Evolutionary conservation across 2,113 vertebrate genomes (phyloP), one percentile per base, ranked within the genome.

Genomic region (Heterochromis multidens): DNA sequence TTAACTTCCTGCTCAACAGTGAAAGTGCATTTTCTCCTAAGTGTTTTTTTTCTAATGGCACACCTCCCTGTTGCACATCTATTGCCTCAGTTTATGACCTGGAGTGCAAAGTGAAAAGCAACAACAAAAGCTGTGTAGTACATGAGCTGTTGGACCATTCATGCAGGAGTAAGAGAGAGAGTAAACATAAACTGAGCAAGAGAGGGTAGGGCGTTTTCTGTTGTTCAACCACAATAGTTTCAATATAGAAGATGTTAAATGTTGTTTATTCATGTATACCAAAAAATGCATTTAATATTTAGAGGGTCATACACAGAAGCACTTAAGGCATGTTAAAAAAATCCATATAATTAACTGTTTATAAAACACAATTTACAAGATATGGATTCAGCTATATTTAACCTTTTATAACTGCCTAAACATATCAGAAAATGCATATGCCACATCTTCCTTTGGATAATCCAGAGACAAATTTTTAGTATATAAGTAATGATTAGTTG

Each of bases 71-170:
- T 82, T 80, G 65, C 80, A 76, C 84, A 77, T 63, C 25, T 10
- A 17, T 59, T 65, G 56, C 61, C 62, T 77, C 79, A 63, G 52
- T 81, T 74, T 81, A 56, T 17, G 33, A 79, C 81, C 74, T 79
- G 49, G 72, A 72, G 63, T 19, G 25, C 58, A 57, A 4, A 63
- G 59, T 77, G 46, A 86, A 76, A 83, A 81, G 59, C 46, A 81
- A 84, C 79, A 61, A 78, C 81, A 81, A 76, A 79, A 85, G 62
- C 31, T 58, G 79, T 77, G 33, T 77, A 81, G 85, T 43, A 79
- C 82, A 85, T 89, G 82, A 77, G 87, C 84, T 87, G 77, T 76
- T 82, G 83, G 62, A 76, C 80, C 77, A 81, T 74, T 52, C 91
- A 52, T 52, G 37, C 63, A 76, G 86, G 80, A 88, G 80, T 85